Evolutionary conservation across 2,113 vertebrate species (phyloP), one percentile per base, ranked within the genome.

Genomic region (Lagopus muta): DNA sequence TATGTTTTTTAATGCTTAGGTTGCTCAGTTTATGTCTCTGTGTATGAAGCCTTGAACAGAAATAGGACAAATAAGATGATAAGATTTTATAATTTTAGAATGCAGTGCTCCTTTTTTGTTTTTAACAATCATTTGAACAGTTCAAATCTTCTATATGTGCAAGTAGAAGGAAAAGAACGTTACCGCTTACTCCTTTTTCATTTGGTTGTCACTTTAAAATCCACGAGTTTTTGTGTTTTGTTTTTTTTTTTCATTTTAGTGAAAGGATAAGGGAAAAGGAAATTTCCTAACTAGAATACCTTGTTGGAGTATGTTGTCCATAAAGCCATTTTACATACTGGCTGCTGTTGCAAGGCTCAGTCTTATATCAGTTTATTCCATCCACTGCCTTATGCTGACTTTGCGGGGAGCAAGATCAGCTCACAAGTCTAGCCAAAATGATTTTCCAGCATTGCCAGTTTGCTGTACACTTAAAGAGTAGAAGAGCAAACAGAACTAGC

Each of bases 181-280:
- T 86, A 36, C 10, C 38, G 10, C 1, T 38, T 84, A 0, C 8
- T 19, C 22, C 34, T 52, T 38, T 38, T 62, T 57, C 27, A 17
- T 36, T 71, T 52, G 32, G 10, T 45, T 1, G 2, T 60, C 25
- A 17, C 22, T 89, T 92, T 38, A 57, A 75, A 89, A 25, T 64
- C 5, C 12, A 5, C 0, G 6, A 17, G 0, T 28, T 36, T 75
- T 60, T 54, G 50, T 5, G 7, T n/a, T 21, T n/a, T 11, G n/a
- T 10, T 48, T 11, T 58, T 7, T 34, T 13, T 34, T 88, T 77
- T 79, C 27, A 32, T 6, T 61, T 87, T 81, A 62, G 8, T 80
- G 9, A 42, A 84, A 70, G 10, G 6, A 32, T 45, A 40, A 80
- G 3, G 18, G 45, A 70, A 50, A n/a, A 43, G 7, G 28, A 58